Percentiles rank a stretch among this genome's conserved stretches.
phyloP scores from a whole-genome alignment of 2,888 invertebrate genomes.

The Athetis lepigone region DNA sequence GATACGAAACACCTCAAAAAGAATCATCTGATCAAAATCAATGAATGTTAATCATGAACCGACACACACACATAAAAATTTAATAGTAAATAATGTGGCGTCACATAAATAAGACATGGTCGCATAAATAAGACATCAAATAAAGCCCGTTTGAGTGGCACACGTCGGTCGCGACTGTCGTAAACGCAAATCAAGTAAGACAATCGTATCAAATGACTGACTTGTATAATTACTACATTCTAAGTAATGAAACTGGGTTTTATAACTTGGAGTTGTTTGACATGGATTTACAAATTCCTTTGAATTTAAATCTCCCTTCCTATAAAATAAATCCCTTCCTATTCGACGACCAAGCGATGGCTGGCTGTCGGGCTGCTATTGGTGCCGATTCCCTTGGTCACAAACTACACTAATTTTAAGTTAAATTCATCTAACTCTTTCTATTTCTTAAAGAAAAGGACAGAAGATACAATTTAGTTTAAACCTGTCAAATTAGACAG shows the following conservation, averaged over 20 bases:
- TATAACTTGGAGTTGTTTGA: constrained; percentile 16
- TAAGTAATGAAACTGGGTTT: constrained; percentile 18
- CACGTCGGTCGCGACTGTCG: constrained; percentile 67
- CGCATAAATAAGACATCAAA: constrained; percentile 74
- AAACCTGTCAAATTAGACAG: too few relatives aligned
- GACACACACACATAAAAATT: constrained; percentile 38
- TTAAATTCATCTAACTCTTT: too few relatives aligned
- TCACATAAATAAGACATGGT: constrained; percentile 68
- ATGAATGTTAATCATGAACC: constrained; percentile 54
- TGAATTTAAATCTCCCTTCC: too few relatives aligned
- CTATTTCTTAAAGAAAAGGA: too few relatives aligned
- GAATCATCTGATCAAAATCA: constrained; percentile 42
- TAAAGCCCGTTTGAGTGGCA: constrained; percentile 64
- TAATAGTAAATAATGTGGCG: constrained; percentile 58
- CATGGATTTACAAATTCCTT: constrained; percentile 8
- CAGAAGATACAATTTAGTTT: too few relatives aligned
- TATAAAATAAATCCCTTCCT: too few relatives aligned
- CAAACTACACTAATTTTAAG: too few relatives aligned
- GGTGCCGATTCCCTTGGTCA: too few relatives aligned
- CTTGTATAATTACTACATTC: constrained; percentile 43
- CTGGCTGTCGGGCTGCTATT: too few relatives aligned
- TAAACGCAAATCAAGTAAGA: constrained; percentile 73
- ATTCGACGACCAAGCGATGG: too few relatives aligned
- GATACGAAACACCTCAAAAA: not conserved
- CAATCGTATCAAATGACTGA: constrained; percentile 41